These are phyloP conservation scores for Urocyon cinereoargenteus DNA, from an alignment of 2,797 vertebrate genomes.

Conservation along the genomic window DNA sequence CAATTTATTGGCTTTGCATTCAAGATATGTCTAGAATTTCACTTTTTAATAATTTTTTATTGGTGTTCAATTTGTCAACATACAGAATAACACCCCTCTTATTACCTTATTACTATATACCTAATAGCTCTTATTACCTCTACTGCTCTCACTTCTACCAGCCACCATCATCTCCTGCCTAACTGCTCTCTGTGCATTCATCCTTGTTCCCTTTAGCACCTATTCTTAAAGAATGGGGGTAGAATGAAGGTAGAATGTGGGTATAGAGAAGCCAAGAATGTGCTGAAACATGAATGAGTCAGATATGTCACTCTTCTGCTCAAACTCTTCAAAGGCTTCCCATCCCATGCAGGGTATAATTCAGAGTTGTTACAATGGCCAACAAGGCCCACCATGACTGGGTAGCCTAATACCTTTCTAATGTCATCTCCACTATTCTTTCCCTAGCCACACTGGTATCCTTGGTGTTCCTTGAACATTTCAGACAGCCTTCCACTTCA, in stretches of 20 bases:
- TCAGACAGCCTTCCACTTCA: neutral
- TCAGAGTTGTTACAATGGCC: neutral
- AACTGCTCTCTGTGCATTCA: neutral
- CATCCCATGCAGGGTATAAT: neutral
- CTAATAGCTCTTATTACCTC: neutral
- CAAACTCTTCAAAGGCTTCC: neutral
- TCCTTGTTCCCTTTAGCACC: neutral
- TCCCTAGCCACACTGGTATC: neutral
- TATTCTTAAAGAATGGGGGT: neutral
- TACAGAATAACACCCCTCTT: too few relatives aligned
- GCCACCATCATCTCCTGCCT: neutral
- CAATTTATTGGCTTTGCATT: neutral
- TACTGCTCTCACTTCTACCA: neutral
- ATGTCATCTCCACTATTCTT: neutral
- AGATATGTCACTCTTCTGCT: neutral
- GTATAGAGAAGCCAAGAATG: neutral
- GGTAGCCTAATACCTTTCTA: neutral
- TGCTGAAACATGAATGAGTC: neutral
- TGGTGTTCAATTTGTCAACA: too few relatives aligned
- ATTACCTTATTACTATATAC: too few relatives aligned
- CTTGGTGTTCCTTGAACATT: neutral
- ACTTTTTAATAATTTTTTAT: neutral
- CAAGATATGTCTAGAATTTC: neutral
- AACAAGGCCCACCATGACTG: neutral
- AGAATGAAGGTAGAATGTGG: neutral